Evolutionary conservation across 2,888 invertebrate genomes (phyloP).

Genomic region (Noctua janthe): DNA sequence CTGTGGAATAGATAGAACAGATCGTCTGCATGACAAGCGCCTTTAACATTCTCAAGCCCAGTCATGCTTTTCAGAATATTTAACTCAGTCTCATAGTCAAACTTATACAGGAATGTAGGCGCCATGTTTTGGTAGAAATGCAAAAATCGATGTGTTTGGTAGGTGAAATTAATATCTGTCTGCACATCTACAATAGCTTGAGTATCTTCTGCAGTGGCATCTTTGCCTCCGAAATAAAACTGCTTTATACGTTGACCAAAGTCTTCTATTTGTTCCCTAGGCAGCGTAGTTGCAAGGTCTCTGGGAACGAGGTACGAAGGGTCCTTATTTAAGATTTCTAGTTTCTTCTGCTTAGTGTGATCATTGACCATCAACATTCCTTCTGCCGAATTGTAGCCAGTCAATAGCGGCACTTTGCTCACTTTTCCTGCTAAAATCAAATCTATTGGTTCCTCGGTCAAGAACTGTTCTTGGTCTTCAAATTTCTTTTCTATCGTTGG

Average conservation of each 20-base stretch:
- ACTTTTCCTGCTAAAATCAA: conserved; percentile 72
- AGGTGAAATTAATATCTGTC: conserved; percentile 76
- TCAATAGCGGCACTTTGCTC: conserved; percentile 76
- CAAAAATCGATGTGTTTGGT: conserved; percentile 76
- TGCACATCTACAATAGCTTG: conserved; percentile 70
- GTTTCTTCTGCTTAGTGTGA: conserved; percentile 65
- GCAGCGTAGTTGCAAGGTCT: conserved; percentile 72
- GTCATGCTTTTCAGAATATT: conserved; percentile 76
- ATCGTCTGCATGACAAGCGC: conserved; percentile 87
- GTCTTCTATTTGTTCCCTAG: conserved; percentile 67
- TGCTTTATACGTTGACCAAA: conserved; percentile 75
- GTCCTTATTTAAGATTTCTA: conserved; percentile 70
- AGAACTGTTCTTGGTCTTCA: conserved; percentile 72
- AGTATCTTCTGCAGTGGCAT: conserved; percentile 66
- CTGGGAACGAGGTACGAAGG: conserved; percentile 75
- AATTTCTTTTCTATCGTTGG: conserved; percentile 80
- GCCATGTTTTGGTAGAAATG: conserved; percentile 70
- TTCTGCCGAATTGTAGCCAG: conserved; percentile 80
- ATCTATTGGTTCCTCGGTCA: conserved; percentile 74
- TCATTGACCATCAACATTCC: conserved; percentile 73
- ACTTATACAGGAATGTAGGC: conserved; percentile 77
- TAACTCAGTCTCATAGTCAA: conserved; percentile 78
- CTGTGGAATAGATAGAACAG: conserved; percentile 85
- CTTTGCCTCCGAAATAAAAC: conserved; percentile 75
- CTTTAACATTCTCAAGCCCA: conserved; percentile 71